Percentiles rank a stretch among this genome's conserved stretches.
phyloP scores from a whole-genome alignment of 53 echinoderm and acorn worm genomes.

The Holothuria scabra region DNA sequence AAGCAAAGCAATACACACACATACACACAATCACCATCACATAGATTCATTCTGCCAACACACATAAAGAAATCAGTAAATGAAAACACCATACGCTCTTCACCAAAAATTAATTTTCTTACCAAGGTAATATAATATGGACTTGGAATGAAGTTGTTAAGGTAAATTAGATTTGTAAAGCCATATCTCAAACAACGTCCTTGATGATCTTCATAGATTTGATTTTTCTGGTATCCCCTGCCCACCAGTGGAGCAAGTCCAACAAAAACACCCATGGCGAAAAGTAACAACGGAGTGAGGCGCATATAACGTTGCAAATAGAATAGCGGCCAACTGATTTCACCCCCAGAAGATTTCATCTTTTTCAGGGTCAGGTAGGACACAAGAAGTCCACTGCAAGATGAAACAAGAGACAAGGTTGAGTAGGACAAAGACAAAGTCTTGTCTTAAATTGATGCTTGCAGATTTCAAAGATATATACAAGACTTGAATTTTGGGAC shows the following conservation, averaged over 20 bases:
- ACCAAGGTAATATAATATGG: constrained; percentile 40
- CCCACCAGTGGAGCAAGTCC: constrained; percentile 44
- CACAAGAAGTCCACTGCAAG: constrained; percentile 64
- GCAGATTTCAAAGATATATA: too few relatives aligned
- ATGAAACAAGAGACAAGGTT: not conserved
- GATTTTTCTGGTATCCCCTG: constrained; percentile 27
- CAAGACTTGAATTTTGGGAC: too few relatives aligned
- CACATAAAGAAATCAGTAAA: too few relatives aligned
- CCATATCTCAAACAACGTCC: constrained; percentile 29
- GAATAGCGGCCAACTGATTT: constrained; percentile 54
- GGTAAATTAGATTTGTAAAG: constrained; percentile 65
- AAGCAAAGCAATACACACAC: too few relatives aligned
- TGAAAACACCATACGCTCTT: too few relatives aligned
- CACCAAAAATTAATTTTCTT: too few relatives aligned
- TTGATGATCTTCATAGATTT: not conserved
- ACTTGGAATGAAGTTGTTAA: constrained; percentile 67
- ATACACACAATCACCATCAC: too few relatives aligned
- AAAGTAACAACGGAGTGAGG: constrained; percentile 62
- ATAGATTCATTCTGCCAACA: too few relatives aligned
- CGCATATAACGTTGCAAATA: constrained; percentile 77
- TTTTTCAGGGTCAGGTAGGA: constrained; percentile 61
- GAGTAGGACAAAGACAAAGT: too few relatives aligned
- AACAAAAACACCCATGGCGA: constrained; percentile 45
- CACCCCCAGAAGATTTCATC: constrained; percentile 18
- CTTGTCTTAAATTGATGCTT: too few relatives aligned